A percentile compares a stretch with the other conserved stretches of the same genome.
These are phyloP conservation scores for Cryptomyrus ogoouensis DNA, from an alignment of 2,113 vertebrate species.

Conservation along the genomic window DNA sequence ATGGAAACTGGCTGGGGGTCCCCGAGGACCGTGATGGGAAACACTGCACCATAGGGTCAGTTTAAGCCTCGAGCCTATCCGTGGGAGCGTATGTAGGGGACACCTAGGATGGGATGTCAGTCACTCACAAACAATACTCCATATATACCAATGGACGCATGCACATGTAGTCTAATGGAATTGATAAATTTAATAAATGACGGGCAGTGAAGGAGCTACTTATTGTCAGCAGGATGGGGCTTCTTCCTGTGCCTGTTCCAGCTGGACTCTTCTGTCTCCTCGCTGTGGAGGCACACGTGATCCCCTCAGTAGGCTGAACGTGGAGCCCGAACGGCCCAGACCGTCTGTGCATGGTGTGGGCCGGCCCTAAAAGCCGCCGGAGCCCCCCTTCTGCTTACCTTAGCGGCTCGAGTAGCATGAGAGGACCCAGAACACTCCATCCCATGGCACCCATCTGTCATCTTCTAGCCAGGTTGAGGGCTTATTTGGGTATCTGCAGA, in stretches of 20 bases:
- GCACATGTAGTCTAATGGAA: not conserved
- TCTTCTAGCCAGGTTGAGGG: not conserved
- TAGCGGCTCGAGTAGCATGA: not conserved
- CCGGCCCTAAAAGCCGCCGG: not conserved
- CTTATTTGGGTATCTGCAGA: not conserved
- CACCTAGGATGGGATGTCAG: not conserved
- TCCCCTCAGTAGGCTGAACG: not conserved
- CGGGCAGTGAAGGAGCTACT: not conserved
- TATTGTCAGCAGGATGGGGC: not conserved
- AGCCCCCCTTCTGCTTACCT: not conserved
- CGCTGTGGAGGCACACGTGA: not conserved
- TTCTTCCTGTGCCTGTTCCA: not conserved
- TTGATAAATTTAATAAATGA: not conserved
- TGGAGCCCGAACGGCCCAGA: not conserved
- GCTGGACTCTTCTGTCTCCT: not conserved
- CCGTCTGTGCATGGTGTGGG: not conserved
- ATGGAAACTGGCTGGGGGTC: too few species aligned
- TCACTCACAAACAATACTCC: not conserved
- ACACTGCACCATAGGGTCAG: not conserved
- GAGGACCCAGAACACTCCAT: not conserved
- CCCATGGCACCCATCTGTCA: not conserved
- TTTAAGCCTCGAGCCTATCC: too few species aligned
- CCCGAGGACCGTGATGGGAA: too few species aligned
- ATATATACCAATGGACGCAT: not conserved
- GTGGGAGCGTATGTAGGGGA: too few species aligned